phyloP scores from a whole-genome alignment of 2,888 invertebrate genomes.

The Junonia oenone region DNA sequence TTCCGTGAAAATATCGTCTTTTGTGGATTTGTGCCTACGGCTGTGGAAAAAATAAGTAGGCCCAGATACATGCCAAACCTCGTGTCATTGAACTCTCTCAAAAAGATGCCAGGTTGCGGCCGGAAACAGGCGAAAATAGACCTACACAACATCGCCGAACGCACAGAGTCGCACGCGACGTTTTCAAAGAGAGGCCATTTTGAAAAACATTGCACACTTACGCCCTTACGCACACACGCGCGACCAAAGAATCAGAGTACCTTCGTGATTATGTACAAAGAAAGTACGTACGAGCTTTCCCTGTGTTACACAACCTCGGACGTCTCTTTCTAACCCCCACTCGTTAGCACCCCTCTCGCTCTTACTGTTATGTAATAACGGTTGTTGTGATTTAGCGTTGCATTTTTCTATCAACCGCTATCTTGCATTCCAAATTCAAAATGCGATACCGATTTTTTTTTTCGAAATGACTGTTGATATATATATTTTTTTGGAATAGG shows the following conservation, averaged over 20 bases:
- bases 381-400: slow-evolving; percentile 74
- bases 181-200: slow-evolving; percentile 50
- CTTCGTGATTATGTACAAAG: slow-evolving; percentile 52
- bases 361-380: slow-evolving; percentile 76
- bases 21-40: slow-evolving; percentile 52
- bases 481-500: slow-evolving; percentile 29
- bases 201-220: slow-evolving; percentile 46
- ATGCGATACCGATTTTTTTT: slow-evolving; percentile 10
- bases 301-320: slow-evolving; percentile 73
- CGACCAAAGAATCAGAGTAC: slow-evolving; percentile 43
- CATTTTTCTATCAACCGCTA: slow-evolving; percentile 69
- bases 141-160: slow-evolving; percentile 39
- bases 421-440: slow-evolving; percentile 35
- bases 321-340: slow-evolving; percentile 51
- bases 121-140: slow-evolving; percentile 40
- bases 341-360: slow-evolving; percentile 43
- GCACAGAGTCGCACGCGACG: slow-evolving; percentile 42
- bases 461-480: background rate
- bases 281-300: slow-evolving; percentile 75
- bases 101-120: slow-evolving; percentile 50
- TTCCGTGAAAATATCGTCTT: slow-evolving; percentile 61
- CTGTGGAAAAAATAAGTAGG: slow-evolving; percentile 64
- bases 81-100: slow-evolving; percentile 69
- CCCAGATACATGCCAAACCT: slow-evolving; percentile 66
- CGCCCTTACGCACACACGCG: slow-evolving; percentile 48